Evolutionary conservation across 1,140 invertebrate genomes (phyloP).

Genomic region (Drosophila busckii): DNA sequence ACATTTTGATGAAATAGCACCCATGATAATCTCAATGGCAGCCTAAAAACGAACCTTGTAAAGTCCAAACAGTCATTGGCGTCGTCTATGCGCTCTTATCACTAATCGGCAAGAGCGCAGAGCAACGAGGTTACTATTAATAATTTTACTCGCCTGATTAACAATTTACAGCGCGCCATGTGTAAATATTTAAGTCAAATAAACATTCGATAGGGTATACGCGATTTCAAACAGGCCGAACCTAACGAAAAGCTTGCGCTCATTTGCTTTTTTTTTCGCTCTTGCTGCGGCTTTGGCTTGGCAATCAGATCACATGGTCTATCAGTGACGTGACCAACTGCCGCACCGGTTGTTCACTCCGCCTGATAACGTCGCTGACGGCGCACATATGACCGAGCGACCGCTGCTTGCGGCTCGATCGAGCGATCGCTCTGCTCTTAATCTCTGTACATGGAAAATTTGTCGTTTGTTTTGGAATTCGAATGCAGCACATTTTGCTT

Average conservation of each 20-base stretch:
- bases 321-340: constrained; percentile 39
- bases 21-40: constrained; percentile 22
- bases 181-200: constrained; percentile 41
- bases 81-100: constrained; percentile 42
- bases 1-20: constrained; percentile 54
- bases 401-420: no score
- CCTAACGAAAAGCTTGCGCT: constrained; percentile 32
- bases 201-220: background rate
- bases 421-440: no score
- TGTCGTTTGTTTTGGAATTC: constrained; percentile 13
- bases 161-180: constrained; percentile 29
- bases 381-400: background rate
- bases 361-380: constrained; percentile 13
- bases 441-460: constrained; percentile 20
- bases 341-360: constrained; percentile 19
- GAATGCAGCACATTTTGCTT: background rate
- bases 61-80: constrained; percentile 30
- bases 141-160: constrained; percentile 66
- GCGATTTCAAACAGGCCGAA: background rate
- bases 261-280: background rate
- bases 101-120: constrained; percentile 43
- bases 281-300: background rate
- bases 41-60: constrained; percentile 26
- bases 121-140: constrained; percentile 72
- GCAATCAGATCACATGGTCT: constrained; percentile 60